Conservation (phyloP, 2,113 vertebrate genomes). For the Epinephelus cyanopodus region DNA sequence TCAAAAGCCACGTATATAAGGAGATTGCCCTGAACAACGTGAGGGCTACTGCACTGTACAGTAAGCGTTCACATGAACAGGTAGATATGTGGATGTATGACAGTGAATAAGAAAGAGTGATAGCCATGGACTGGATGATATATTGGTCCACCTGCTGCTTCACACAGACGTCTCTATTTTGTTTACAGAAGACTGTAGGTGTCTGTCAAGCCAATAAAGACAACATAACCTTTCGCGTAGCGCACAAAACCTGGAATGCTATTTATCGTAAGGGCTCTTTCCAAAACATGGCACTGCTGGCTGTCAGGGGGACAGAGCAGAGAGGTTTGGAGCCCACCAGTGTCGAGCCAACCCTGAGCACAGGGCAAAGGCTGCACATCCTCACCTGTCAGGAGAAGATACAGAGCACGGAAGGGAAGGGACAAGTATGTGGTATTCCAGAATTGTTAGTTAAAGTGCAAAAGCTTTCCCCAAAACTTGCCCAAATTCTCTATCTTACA, state of each 20-base stretch:
- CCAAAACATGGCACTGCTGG: conserved; percentile 70
- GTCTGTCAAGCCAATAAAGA: conserved; percentile 74
- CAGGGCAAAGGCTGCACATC: conserved; percentile 39
- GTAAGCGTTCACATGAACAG: conserved; percentile 31
- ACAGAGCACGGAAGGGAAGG: background rate
- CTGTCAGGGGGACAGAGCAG: conserved; percentile 27
- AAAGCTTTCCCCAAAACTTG: background rate
- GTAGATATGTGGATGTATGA: conserved; percentile 25
- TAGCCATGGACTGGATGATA: conserved; percentile 53
- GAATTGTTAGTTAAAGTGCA: background rate
- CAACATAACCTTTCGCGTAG: conserved; percentile 72
- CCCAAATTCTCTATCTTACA: no score
- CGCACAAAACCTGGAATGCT: conserved; percentile 74
- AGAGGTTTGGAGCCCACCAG: conserved; percentile 35
- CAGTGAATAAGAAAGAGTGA: conserved; percentile 30
- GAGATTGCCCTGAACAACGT: background rate
- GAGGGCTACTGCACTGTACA: conserved; percentile 10
- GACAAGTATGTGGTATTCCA: background rate
- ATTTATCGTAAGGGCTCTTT: conserved; percentile 71
- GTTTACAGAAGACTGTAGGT: conserved; percentile 67
- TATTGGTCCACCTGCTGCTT: conserved; percentile 72
- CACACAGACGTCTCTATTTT: conserved; percentile 66
- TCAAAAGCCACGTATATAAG: conserved; percentile 8
- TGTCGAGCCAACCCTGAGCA: background rate
- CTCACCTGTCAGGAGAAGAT: conserved; percentile 35